These are phyloP conservation scores for Gryllus longicercus DNA, from an alignment of 2,888 invertebrate species.

Conservation along the genomic window DNA sequence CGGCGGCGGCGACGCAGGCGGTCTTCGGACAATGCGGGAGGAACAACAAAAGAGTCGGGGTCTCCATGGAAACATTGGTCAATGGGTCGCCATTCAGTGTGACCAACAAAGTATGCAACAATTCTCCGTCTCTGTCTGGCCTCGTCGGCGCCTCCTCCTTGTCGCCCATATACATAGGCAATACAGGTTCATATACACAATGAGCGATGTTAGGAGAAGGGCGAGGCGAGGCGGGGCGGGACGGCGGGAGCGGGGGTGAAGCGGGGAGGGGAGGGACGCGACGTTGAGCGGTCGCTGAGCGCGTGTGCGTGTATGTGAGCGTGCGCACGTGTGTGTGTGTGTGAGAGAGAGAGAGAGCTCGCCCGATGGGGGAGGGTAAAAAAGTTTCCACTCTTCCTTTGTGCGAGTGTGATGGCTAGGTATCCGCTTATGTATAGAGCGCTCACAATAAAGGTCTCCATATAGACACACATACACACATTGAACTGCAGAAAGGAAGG, in stretches of 20 bases:
- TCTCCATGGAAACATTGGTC: constrained; percentile 35
- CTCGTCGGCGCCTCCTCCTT: background rate
- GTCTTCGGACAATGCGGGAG: constrained; percentile 29
- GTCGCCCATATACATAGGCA: constrained; percentile 24
- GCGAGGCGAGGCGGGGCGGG: constrained; percentile 24
- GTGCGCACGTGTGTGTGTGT: no score
- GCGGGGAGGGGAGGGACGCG: background rate
- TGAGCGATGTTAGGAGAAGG: constrained; percentile 26
- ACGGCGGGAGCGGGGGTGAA: background rate
- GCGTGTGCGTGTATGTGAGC: no score
- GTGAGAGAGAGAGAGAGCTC: background rate
- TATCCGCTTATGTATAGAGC: constrained; percentile 34
- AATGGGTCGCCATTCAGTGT: constrained; percentile 33
- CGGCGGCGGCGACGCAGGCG: constrained; percentile 12
- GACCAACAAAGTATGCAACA: constrained; percentile 36
- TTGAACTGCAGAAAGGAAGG: constrained; percentile 23
- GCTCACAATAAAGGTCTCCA: constrained; percentile 32
- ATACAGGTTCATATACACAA: constrained; percentile 29
- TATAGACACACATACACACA: constrained; percentile 17
- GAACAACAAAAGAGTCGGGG: constrained; percentile 34
- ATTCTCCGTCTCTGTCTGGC: constrained; percentile 23
- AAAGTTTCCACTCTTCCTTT: constrained; percentile 32
- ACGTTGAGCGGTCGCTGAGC: no score
- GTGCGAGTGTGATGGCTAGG: constrained; percentile 32
- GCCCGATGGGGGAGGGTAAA: constrained; percentile 20